These are phyloP conservation scores for Drosophila burlai DNA, from an alignment of 1,140 invertebrate species.

Conservation along the genomic window DNA sequence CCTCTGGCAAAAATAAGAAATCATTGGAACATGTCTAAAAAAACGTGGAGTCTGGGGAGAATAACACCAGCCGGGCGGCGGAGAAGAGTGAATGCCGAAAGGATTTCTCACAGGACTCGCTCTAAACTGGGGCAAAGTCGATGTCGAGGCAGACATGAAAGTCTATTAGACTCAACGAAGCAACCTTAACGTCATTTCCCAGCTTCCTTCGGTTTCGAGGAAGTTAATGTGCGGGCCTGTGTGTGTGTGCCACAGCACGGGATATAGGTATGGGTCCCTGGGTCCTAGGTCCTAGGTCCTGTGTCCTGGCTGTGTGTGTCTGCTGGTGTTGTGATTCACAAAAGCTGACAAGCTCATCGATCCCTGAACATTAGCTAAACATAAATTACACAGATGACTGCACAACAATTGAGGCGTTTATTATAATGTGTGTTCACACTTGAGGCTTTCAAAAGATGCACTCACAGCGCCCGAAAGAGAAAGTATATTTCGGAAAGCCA, in stretches of 20 bases:
- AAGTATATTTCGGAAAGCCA: background rate
- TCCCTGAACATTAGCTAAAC: slow-evolving; percentile 85
- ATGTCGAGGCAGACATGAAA: slow-evolving; percentile 72
- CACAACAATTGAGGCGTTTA: slow-evolving; percentile 84
- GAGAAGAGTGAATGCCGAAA: slow-evolving; percentile 54
- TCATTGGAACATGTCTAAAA: slow-evolving; percentile 79
- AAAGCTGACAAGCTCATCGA: slow-evolving; percentile 86
- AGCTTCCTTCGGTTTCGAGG: slow-evolving; percentile 67
- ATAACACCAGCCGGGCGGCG: slow-evolving; percentile 27
- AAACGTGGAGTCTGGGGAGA: slow-evolving; percentile 23
- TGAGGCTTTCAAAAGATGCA: slow-evolving; percentile 71
- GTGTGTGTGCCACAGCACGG: slow-evolving; percentile 43
- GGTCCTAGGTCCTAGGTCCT: background rate
- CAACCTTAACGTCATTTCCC: slow-evolving; percentile 79
- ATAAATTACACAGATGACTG: slow-evolving; percentile 85
- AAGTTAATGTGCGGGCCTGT: slow-evolving; percentile 57
- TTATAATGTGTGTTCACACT: slow-evolving; percentile 85
- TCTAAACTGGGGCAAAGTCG: slow-evolving; percentile 74
- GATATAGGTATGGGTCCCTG: slow-evolving; percentile 35
- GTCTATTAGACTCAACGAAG: slow-evolving; percentile 84
- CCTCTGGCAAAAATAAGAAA: slow-evolving; percentile 77
- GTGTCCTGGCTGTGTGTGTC: slow-evolving; percentile 14
- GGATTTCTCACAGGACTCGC: slow-evolving; percentile 66
- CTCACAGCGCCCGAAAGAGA: slow-evolving; percentile 7
- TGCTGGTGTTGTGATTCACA: slow-evolving; percentile 74